Conservation (phyloP, 2,888 invertebrate genomes). For the Ormyrus rosae region DNA sequence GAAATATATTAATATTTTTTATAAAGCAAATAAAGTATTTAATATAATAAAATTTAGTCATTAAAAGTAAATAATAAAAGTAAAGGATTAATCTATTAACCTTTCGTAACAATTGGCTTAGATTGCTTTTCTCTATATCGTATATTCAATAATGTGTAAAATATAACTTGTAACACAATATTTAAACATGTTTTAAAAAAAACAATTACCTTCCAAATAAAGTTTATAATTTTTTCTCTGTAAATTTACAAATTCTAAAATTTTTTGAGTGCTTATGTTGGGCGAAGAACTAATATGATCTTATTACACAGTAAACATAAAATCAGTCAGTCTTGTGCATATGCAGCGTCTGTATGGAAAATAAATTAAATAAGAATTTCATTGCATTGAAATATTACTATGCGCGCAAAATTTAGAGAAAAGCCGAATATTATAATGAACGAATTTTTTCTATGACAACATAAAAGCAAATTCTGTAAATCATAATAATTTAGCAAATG, state of each 20-base stretch:
- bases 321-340: conserved; percentile 39
- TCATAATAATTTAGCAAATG: not conserved
- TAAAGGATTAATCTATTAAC: too few relatives aligned
- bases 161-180: conserved; percentile 14
- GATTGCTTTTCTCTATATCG: conserved; percentile 38
- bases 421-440: conserved; percentile 38
- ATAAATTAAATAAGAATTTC: conserved; percentile 28
- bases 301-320: conserved; percentile 29
- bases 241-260: conserved; percentile 38
- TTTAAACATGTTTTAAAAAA: conserved; percentile 42
- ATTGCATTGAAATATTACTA: conserved; percentile 14
- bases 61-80: not conserved
- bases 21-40: not conserved
- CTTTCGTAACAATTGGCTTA: not conserved
- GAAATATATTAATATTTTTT: not conserved
- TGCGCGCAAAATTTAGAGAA: not conserved
- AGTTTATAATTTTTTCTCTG: conserved; percentile 18
- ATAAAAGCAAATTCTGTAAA: conserved; percentile 17
- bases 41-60: not conserved
- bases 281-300: conserved; percentile 22
- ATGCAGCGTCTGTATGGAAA: conserved; percentile 31
- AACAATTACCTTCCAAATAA: conserved; percentile 26
- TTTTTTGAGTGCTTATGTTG: conserved; percentile 49
- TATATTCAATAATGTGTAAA: conserved; percentile 24
- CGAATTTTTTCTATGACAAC: conserved; percentile 37